phyloP scores from a whole-genome alignment of 1,140 invertebrate species.

The Anadara kagoshimensis region DNA sequence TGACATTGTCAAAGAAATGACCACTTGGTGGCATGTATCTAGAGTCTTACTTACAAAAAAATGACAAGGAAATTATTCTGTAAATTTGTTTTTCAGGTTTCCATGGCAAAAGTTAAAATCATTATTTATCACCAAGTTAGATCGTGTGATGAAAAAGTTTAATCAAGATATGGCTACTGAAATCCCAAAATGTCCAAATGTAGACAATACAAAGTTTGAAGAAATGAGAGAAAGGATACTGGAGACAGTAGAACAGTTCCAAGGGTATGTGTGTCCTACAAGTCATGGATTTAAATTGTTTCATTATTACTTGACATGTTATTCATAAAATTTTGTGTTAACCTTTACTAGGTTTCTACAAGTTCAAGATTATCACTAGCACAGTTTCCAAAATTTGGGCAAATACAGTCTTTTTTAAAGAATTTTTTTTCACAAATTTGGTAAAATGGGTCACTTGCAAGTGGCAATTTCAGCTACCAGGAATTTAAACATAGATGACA shows the following conservation, averaged over 20 bases:
- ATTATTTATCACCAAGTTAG: slow-evolving; percentile 89
- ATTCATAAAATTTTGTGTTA: too few relatives aligned
- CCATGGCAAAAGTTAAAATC: slow-evolving; percentile 92
- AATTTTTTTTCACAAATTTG: too few relatives aligned
- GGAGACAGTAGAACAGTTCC: slow-evolving; percentile 85
- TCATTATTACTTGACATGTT: too few relatives aligned
- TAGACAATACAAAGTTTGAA: slow-evolving; percentile 93
- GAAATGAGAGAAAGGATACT: slow-evolving; percentile 89
- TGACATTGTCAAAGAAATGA: background rate
- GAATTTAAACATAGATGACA: too few relatives aligned
- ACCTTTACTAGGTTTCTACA: too few relatives aligned
- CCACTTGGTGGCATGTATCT: background rate
- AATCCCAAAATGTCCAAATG: slow-evolving; percentile 87
- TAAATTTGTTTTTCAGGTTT: slow-evolving; percentile 75
- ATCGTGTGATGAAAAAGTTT: slow-evolving; percentile 90
- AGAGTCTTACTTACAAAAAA: background rate
- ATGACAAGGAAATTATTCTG: background rate
- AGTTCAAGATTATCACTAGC: too few relatives aligned
- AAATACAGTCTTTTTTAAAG: too few relatives aligned
- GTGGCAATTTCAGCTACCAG: too few relatives aligned
- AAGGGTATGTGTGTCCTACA: slow-evolving; percentile 62
- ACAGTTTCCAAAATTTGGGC: too few relatives aligned
- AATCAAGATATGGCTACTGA: slow-evolving; percentile 85
- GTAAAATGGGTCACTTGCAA: too few relatives aligned
- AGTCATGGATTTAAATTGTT: background rate